Evolutionary conservation across 2,888 invertebrate species (phyloP), one percentile per base, ranked within the genome.

Genomic region (Drosophila limbata): DNA sequence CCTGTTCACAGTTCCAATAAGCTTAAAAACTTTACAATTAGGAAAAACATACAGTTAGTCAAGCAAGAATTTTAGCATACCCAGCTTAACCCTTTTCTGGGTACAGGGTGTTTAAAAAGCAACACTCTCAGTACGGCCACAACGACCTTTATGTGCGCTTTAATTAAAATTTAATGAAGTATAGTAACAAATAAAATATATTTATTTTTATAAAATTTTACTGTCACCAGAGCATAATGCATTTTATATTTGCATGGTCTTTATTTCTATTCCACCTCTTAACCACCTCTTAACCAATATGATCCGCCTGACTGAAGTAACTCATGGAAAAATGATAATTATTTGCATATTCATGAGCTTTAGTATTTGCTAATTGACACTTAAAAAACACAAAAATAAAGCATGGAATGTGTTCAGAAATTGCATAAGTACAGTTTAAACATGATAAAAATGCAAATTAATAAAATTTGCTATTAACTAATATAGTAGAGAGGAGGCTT

Each of bases 271-370:
- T 42, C 33, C 13, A 21, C 11, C 4, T 42, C 9, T 6, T 2
- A 61, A 28, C 33, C 13, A 21, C 11, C 4, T 42, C 9, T 6
- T 2, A 61, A 28, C 53, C 19, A 25, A 79, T 64, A 71, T 67
- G 48, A 75, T 19, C 31, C 3, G 28, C 13, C 3, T 25, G 6
- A 11, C 33, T 35, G 25, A 25, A 8, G 53, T 63, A 70, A 53
- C 13, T 45, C 42, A 33, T 45, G 50, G 52, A 64, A 75, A 62
- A 73, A 76, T 61, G 44, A 25, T 17, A 40, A 59, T 61, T 67
- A 88, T 84, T 85, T 84, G 77, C 81, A 84, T 84, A 88, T 84
- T 88, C 88, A 84, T 85, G 83, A 83, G 85, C 83, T 73, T 74
- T 79, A 77, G 79, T 82, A 84, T 88, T 83, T 88, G 83, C 85